A percentile compares a stretch with the other conserved stretches of the same genome.
Conservation (phyloP, 2,113 vertebrate species). For the Noctilio leporinus region DNA sequence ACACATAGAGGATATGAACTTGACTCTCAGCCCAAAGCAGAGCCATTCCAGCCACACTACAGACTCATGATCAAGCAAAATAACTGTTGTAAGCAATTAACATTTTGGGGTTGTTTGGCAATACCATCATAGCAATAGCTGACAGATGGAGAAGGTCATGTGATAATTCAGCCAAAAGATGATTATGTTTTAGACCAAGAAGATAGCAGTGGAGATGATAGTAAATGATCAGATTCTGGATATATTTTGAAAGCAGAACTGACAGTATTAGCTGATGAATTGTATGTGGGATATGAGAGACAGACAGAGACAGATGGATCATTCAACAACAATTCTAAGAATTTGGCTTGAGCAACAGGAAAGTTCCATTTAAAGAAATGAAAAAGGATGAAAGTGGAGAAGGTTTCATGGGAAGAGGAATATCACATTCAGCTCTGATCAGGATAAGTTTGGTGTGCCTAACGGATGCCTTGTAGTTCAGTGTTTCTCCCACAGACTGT, state of each 20-base stretch:
- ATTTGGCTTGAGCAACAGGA: background rate
- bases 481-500: background rate
- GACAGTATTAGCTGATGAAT: background rate
- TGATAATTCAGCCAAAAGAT: background rate
- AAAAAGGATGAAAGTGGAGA: background rate
- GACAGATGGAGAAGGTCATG: background rate
- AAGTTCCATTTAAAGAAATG: background rate
- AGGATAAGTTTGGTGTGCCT: background rate
- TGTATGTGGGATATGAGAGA: background rate
- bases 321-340: background rate
- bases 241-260: conserved; percentile 4
- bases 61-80: conserved; percentile 24
- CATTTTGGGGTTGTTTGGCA: conserved; percentile 6
- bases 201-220: background rate
- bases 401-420: background rate
- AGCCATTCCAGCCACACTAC: background rate
- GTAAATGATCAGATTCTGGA: background rate
- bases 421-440: background rate
- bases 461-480: background rate
- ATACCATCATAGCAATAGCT: background rate
- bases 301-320: background rate
- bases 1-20: background rate
- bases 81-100: conserved; percentile 12
- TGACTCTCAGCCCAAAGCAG: background rate
- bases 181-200: background rate